These are phyloP conservation scores for Hyppa rectilinea DNA, from an alignment of 2,888 invertebrate species.

Conservation along the genomic window DNA sequence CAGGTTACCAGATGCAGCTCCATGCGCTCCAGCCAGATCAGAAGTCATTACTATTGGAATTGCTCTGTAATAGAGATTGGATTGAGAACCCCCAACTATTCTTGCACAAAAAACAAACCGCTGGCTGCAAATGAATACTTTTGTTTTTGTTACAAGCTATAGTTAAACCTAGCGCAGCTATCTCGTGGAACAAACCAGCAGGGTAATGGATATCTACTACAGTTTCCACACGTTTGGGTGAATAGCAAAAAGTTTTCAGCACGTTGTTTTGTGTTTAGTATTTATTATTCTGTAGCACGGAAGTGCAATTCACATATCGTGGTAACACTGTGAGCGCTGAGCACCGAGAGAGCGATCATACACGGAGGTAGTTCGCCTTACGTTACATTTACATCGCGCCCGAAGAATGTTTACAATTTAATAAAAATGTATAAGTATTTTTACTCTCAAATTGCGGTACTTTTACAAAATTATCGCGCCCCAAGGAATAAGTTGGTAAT, in stretches of 20 bases:
- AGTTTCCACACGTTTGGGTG: constrained; percentile 66
- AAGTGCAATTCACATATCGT: constrained; percentile 68
- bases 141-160: constrained; percentile 29
- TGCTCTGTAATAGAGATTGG: constrained; percentile 26
- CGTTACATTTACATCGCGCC: constrained; percentile 29
- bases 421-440: constrained; percentile 51
- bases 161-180: constrained; percentile 23
- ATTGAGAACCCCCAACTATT: constrained; percentile 5
- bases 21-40: constrained; percentile 6
- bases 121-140: constrained; percentile 29
- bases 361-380: constrained; percentile 35
- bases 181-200: constrained; percentile 47
- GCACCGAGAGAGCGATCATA: constrained; percentile 33
- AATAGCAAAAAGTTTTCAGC: constrained; percentile 70
- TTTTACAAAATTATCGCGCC: constrained; percentile 64
- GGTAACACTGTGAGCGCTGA: constrained; percentile 31
- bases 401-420: constrained; percentile 48
- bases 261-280: constrained; percentile 65
- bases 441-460: constrained; percentile 54
- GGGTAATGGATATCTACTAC: constrained; percentile 55
- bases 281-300: constrained; percentile 72
- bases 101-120: constrained; percentile 14
- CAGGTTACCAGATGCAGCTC: constrained; percentile 33
- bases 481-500: constrained; percentile 68
- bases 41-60: constrained; percentile 37